phyloP scores from a whole-genome alignment of 1,140 invertebrate genomes.

The Cydia amplana region DNA sequence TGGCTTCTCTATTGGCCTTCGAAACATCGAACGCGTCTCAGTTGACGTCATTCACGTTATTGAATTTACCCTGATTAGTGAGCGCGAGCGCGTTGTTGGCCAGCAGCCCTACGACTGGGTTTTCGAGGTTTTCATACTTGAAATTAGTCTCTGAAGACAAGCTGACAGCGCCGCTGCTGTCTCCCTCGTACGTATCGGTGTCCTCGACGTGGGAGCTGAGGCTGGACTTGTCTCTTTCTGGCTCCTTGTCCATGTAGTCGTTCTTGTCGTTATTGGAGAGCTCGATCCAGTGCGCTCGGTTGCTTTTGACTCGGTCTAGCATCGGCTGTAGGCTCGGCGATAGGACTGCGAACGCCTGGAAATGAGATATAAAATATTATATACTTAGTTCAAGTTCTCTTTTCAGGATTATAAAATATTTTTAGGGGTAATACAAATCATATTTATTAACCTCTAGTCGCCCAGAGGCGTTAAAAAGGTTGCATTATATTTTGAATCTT shows the following conservation, averaged over 20 bases:
- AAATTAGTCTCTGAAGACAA: constrained; percentile 73
- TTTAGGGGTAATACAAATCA: too few species aligned
- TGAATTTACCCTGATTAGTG: constrained; percentile 51
- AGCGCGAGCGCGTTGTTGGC: constrained; percentile 58
- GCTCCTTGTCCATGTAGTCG: constrained; percentile 52
- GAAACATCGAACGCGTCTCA: constrained; percentile 48
- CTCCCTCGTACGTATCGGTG: constrained; percentile 67
- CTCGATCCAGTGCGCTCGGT: constrained; percentile 91
- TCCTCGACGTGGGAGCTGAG: constrained; percentile 69
- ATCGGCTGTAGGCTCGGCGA: constrained; percentile 89
- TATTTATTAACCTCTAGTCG: too few species aligned
- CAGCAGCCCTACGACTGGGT: constrained; percentile 70
- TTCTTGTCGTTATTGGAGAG: constrained; percentile 81
- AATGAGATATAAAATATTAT: constrained; percentile 39
- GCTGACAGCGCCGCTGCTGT: constrained; percentile 71
- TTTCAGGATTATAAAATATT: too few species aligned
- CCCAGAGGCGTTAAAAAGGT: too few species aligned
- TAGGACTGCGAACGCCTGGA: constrained; percentile 90
- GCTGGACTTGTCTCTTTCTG: constrained; percentile 64
- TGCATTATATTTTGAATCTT: too few species aligned
- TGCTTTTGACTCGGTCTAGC: constrained; percentile 90
- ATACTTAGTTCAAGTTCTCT: background rate
- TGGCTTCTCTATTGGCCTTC: constrained; percentile 60
- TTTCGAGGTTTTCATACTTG: constrained; percentile 72
- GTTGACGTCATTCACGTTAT: constrained; percentile 65